Percentiles rank a stretch among this genome's conserved stretches.
Conservation (phyloP, 2,113 vertebrate genomes). For the Rhodinocichla rosea region DNA sequence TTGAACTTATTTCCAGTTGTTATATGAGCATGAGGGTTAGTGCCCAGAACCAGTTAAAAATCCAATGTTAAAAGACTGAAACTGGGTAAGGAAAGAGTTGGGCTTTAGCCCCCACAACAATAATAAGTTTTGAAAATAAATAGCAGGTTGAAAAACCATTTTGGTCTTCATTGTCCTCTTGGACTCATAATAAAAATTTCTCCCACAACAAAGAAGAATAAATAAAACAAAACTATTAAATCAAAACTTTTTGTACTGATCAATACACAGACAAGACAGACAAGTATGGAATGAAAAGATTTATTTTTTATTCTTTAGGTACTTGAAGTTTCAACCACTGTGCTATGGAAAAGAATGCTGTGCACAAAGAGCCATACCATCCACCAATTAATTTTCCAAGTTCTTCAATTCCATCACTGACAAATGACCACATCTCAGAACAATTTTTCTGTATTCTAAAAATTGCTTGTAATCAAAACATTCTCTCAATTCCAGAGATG, state of each 20-base stretch:
- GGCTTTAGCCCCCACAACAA: neutral
- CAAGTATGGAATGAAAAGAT: neutral
- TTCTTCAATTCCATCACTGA: neutral
- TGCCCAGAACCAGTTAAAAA: neutral
- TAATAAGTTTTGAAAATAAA: neutral
- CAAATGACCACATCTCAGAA: neutral
- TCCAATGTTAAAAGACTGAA: neutral
- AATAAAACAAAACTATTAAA: neutral
- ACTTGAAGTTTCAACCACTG: neutral
- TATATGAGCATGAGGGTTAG: neutral
- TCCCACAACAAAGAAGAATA: neutral
- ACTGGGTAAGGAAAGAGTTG: neutral
- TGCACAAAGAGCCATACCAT: neutral
- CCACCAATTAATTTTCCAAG: neutral
- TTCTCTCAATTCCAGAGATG: neutral
- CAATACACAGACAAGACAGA: neutral
- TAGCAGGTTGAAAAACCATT: neutral
- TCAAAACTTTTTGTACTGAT: neutral
- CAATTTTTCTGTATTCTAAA: neutral
- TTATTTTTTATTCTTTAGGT: slow-evolving; percentile 13
- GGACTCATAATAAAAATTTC: neutral
- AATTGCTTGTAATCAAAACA: neutral
- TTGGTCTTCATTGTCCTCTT: neutral
- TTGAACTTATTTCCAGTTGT: neutral
- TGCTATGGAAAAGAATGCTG: neutral